Base-by-base conservation (phyloP, 1,140 invertebrate genomes). In the Macrobrachium rosenbergii region DNA sequence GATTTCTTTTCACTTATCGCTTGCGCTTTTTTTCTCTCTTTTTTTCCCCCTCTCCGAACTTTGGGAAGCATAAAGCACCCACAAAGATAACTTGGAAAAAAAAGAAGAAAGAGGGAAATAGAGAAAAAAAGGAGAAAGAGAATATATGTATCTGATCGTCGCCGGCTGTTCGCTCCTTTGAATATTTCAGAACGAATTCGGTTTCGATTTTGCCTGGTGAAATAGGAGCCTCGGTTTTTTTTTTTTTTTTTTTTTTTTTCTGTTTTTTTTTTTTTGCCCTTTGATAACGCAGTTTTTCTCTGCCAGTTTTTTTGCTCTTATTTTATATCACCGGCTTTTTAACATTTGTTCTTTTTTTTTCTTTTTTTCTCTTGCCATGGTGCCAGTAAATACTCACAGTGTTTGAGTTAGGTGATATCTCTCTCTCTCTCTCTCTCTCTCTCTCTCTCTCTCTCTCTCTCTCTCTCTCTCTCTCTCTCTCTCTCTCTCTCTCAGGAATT, bases 351-450 rank as follows among this genome's bases (percentile, higher is more conserved):
- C 17, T 43, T 21, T 23, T 73, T 23, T 73, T 76, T 23, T 43
- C 2, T 21, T 21, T 21, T 64, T 5, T 17, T 21, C 62, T 64
- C 21, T 64, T 64, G 14, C 37, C 19, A 37, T 1, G 1, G 28
- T 37, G 28, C 1, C 28, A 37, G 28, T 37, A 37, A 3, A 37
- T 37, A 37, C 28, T 37, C 28, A 37, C 3, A 37, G 28, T 37
- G 28, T 37, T 2, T 1, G 28, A 37, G 28, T 37, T 37, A 37
- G 28, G 1, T 37, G 28, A 37, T 37, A 37, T 37, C 1, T 37
- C n/a, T 73, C 69, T 73, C 69, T 73, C 69, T 73, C 69, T 73
- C 69, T 73, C 69, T 73, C 69, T 73, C 69, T 73, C 21, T 73
- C 21, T 16, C 69, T 73, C 17, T 73, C 69, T 73, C 69, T 73